A percentile compares a stretch with the other conserved stretches of the same genome.
Conservation (phyloP, 2,888 invertebrate genomes). For the Eudasyphora cyanicolor region DNA sequence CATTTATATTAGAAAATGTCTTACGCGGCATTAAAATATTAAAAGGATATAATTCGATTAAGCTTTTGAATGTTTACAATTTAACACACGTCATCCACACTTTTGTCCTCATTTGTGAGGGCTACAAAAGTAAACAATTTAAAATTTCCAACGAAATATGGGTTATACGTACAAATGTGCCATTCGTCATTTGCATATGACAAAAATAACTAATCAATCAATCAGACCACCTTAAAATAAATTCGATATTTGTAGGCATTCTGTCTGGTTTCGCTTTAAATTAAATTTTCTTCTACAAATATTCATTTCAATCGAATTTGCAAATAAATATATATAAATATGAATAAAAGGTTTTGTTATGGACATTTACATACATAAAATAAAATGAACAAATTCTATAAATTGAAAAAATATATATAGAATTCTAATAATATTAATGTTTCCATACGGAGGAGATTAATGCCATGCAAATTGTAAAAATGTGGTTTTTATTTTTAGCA, state of each 20-base stretch:
- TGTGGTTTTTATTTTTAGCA: too few species aligned
- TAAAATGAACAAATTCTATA: too few species aligned
- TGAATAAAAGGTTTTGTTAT: background rate
- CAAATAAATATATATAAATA: background rate
- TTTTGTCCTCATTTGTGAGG: background rate
- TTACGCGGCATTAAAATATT: background rate
- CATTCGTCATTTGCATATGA: background rate
- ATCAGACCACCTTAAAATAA: too few species aligned
- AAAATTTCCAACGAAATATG: background rate
- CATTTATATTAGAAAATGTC: conserved; percentile 30
- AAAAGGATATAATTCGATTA: conserved; percentile 27
- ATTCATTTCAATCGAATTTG: background rate
- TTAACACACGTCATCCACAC: background rate
- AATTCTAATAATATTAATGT: too few species aligned
- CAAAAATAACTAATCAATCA: background rate
- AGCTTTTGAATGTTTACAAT: background rate
- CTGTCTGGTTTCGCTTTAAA: too few species aligned
- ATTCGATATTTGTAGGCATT: too few species aligned
- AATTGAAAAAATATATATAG: too few species aligned
- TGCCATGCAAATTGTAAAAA: too few species aligned
- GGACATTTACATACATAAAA: background rate
- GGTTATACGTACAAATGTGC: background rate
- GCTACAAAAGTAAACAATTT: background rate
- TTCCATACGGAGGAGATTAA: too few species aligned
- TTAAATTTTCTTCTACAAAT: too few species aligned